Evolutionary conservation across 2,888 invertebrate species (phyloP).

Genomic region (Hesperia comma): DNA sequence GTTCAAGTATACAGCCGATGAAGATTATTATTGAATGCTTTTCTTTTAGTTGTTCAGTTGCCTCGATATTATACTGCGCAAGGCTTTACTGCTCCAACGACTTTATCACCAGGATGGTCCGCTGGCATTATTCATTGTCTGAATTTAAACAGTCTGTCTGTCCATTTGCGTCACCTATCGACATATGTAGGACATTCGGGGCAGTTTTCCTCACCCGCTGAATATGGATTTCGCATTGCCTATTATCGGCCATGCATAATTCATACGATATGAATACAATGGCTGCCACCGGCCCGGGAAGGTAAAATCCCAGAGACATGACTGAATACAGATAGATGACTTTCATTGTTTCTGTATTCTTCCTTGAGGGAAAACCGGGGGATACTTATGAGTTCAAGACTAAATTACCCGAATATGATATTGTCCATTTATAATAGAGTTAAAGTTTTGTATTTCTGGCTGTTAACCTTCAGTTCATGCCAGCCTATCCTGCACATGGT

Average conservation of each 20-base stretch:
- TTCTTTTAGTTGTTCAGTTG: too few relatives aligned
- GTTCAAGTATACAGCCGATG: too few relatives aligned
- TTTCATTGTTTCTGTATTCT: constrained; percentile 25
- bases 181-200: constrained; percentile 3
- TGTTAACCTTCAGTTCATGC: too few relatives aligned
- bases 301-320: constrained; percentile 26
- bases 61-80: too few relatives aligned
- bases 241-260: constrained; percentile 31
- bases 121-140: too few relatives aligned
- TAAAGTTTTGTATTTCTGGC: too few relatives aligned
- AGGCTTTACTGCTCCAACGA: too few relatives aligned
- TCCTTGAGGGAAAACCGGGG: constrained; percentile 24
- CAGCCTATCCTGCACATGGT: too few relatives aligned
- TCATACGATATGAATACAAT: constrained; percentile 32
- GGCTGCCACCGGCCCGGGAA: constrained; percentile 21
- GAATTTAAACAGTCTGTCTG: too few relatives aligned
- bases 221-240: constrained; percentile 31
- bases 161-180: not conserved
- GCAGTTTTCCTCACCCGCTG: constrained; percentile 28
- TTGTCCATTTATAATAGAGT: not conserved
- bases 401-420: not conserved
- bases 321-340: constrained; percentile 33
- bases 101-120: too few relatives aligned
- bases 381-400: not conserved
- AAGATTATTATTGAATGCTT: too few relatives aligned